Conservation (phyloP, 2,113 vertebrate genomes). For the Aphelocoma coerulescens region DNA sequence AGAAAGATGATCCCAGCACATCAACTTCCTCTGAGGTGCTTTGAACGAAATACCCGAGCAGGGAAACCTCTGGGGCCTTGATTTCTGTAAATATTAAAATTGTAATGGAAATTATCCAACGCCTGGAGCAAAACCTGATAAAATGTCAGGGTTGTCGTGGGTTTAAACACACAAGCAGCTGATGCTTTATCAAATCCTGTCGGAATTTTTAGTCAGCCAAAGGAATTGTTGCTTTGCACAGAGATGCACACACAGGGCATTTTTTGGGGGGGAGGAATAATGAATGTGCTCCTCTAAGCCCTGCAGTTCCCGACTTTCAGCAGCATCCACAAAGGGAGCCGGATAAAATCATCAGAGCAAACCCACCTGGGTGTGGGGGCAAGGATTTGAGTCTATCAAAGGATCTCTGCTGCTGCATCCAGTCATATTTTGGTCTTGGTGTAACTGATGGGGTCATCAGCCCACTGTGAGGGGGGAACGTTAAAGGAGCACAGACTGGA, state of each 20-base stretch:
- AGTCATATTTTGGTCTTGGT: neutral
- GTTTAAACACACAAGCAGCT: neutral
- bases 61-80: neutral
- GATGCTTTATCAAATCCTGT: neutral
- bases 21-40: neutral
- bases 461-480: neutral
- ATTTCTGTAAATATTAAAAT: constrained; percentile 30
- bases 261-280: neutral
- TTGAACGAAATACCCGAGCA: neutral
- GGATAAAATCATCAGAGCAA: neutral
- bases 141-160: constrained; percentile 14
- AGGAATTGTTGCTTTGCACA: neutral
- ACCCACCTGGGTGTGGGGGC: neutral
- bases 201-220: neutral
- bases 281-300: neutral
- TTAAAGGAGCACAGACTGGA: neutral
- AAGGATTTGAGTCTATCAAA: neutral
- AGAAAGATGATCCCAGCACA: neutral
- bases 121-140: constrained; percentile 2
- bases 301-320: neutral
- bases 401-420: neutral
- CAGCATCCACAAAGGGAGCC: neutral
- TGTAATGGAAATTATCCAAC: neutral
- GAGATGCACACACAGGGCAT: fast-evolving
- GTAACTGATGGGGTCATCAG: constrained; percentile 3